Evolutionary conservation across 2,888 invertebrate species (phyloP).

Genomic region (Cephus rjabovi): DNA sequence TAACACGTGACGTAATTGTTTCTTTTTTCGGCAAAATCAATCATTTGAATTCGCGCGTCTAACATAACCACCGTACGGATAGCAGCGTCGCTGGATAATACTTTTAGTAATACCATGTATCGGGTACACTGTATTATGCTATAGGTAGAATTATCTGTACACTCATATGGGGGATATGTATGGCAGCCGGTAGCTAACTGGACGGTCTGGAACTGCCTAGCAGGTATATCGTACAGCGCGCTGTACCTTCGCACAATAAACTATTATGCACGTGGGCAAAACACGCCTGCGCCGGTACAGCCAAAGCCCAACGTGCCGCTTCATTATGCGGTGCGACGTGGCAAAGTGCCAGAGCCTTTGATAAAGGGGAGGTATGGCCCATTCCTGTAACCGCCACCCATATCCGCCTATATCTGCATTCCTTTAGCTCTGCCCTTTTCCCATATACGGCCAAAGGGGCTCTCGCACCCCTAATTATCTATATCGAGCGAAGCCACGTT

Average conservation of each 20-base stretch:
- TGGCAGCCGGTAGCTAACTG: background rate
- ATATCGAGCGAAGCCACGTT: background rate
- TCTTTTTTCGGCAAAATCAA: no score
- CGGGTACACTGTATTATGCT: no score
- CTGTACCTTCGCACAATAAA: slow-evolving; percentile 37
- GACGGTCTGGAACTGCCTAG: background rate
- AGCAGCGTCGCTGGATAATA: background rate
- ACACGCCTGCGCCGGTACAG: slow-evolving; percentile 51
- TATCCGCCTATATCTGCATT: background rate
- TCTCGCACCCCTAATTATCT: background rate
- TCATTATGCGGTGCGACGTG: slow-evolving; percentile 62
- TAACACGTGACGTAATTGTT: no score
- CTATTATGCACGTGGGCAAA: slow-evolving; percentile 55
- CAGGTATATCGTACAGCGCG: background rate
- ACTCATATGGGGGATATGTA: background rate
- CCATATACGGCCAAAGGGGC: no score
- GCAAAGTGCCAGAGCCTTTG: slow-evolving; percentile 60
- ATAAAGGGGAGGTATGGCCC: slow-evolving; percentile 38
- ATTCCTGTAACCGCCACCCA: background rate
- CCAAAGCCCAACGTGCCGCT: slow-evolving; percentile 59
- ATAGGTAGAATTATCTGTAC: background rate
- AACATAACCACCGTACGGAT: fast-evolving
- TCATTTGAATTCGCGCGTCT: background rate
- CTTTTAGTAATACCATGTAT: background rate
- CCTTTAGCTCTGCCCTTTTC: background rate